Percentiles rank a stretch among this genome's conserved stretches.
Conservation (phyloP, 2,888 invertebrate species). For the Drosophila kuntzei region DNA sequence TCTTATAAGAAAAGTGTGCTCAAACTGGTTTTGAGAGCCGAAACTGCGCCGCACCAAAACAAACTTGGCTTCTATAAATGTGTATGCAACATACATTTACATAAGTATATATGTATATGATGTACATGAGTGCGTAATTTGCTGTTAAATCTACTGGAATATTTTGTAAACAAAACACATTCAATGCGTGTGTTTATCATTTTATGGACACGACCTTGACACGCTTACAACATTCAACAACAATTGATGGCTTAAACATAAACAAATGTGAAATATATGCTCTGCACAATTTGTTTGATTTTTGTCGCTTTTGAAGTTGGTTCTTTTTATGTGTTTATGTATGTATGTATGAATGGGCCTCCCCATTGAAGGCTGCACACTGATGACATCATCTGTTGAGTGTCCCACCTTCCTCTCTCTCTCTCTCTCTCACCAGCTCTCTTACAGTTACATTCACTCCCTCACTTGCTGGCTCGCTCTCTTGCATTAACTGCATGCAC, state of each 20-base stretch:
- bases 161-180: slow-evolving; percentile 59
- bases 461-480: neutral
- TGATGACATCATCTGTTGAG: slow-evolving; percentile 58
- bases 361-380: slow-evolving; percentile 13
- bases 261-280: slow-evolving; percentile 37
- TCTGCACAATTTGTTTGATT: slow-evolving; percentile 19
- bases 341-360: slow-evolving; percentile 7
- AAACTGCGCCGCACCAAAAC: slow-evolving; percentile 77
- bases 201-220: slow-evolving; percentile 70
- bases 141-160: slow-evolving; percentile 20
- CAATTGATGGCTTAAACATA: slow-evolving; percentile 48
- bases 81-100: too few species aligned
- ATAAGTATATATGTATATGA: slow-evolving; percentile 5
- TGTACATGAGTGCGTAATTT: slow-evolving; percentile 51
- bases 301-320: slow-evolving; percentile 26
- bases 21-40: slow-evolving; percentile 66
- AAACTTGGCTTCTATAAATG: slow-evolving; percentile 38
- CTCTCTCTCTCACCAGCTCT: neutral
- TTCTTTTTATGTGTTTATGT: slow-evolving; percentile 39
- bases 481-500: slow-evolving; percentile 21
- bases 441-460: neutral
- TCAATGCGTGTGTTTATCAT: slow-evolving; percentile 28
- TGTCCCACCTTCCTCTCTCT: slow-evolving; percentile 2
- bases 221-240: slow-evolving; percentile 68
- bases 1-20: slow-evolving; percentile 66